phyloP scores from a whole-genome alignment of 2,888 invertebrate genomes.

The Tachina lurida region DNA sequence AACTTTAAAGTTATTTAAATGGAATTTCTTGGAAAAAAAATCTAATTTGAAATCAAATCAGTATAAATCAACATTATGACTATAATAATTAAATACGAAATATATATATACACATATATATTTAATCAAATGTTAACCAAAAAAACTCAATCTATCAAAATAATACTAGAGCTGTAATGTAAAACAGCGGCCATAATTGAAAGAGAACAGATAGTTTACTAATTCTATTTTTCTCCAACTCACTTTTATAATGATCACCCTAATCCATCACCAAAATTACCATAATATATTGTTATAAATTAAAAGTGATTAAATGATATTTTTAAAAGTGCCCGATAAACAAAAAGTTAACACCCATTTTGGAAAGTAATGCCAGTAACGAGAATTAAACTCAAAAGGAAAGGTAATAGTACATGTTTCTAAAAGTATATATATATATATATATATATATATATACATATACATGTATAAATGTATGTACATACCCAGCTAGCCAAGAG shows the following conservation, averaged over 20 bases:
- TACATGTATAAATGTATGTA: too few species aligned
- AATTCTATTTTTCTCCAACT: slow-evolving; percentile 32
- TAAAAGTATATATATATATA: too few species aligned
- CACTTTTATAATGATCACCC: slow-evolving; percentile 55
- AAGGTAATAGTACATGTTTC: slow-evolving; percentile 4
- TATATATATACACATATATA: neutral
- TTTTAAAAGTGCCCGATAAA: slow-evolving; percentile 51
- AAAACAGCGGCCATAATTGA: slow-evolving; percentile 54
- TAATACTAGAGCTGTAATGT: slow-evolving; percentile 35
- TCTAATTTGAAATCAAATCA: slow-evolving; percentile 34
- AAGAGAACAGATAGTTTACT: slow-evolving; percentile 14
- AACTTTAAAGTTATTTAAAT: neutral
- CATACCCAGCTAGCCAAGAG: too few species aligned
- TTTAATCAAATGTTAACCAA: slow-evolving; percentile 9
- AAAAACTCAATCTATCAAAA: slow-evolving; percentile 53
- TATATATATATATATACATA: too few species aligned
- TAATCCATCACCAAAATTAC: slow-evolving; percentile 68
- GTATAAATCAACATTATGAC: slow-evolving; percentile 43
- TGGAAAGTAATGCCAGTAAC: slow-evolving; percentile 17
- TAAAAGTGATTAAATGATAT: slow-evolving; percentile 71
- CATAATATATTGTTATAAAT: slow-evolving; percentile 69
- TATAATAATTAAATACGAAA: slow-evolving; percentile 35
- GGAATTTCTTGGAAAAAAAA: neutral
- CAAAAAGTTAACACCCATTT: slow-evolving; percentile 60
- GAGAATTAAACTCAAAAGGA: neutral